Base-by-base conservation (phyloP, 2,888 invertebrate species). In the Thyatira batis region DNA sequence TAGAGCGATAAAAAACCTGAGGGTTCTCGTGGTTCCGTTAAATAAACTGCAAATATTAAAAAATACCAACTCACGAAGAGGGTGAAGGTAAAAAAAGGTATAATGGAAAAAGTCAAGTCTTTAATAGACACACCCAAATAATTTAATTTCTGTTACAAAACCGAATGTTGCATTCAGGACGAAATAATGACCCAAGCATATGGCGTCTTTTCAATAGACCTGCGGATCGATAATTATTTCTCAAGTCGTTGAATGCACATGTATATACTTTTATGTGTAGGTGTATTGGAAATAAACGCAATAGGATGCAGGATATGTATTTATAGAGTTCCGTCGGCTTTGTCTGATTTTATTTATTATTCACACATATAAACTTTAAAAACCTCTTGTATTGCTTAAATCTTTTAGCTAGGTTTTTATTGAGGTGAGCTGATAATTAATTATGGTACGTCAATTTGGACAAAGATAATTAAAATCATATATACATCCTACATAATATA, bases 61-160 rank as follows among this genome's bases (percentile, higher is more conserved):
- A 81, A 71, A 59, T 56, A 67, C 62, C 52, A 65, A 64, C 63
- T 65, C 54, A 46, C 51, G 21, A 53, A 61, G 62, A 61, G 65
- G 63, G 65, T 61, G 58, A 54, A 60, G 60, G 61, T 63, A 50
- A 60, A 73, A 76, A 73, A 75, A 74, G 71, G 63, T 71, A 57
- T 67, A 64, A 63, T 63, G 69, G 73, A 69, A 73, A 75, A 76
- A 76, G 76, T 68, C 63, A 76, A 76, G 76, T 68, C 63, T 73
- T 69, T 73, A 73, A 70, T 70, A 73, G 64, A 64, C 62, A 69
- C 71, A 67, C 69, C 72, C 67, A 71, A 78, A 81, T 82, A 81
- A 87, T 84, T 84, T 75, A 82, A 83, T 84, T 84, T 84, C 71
- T 73, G 76, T 70, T 58, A 73, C 73, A 78, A 82, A 82, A 82